These are phyloP conservation scores for Xiphophorus couchianus DNA, from an alignment of 2,113 vertebrate genomes.

Conservation along the genomic window DNA sequence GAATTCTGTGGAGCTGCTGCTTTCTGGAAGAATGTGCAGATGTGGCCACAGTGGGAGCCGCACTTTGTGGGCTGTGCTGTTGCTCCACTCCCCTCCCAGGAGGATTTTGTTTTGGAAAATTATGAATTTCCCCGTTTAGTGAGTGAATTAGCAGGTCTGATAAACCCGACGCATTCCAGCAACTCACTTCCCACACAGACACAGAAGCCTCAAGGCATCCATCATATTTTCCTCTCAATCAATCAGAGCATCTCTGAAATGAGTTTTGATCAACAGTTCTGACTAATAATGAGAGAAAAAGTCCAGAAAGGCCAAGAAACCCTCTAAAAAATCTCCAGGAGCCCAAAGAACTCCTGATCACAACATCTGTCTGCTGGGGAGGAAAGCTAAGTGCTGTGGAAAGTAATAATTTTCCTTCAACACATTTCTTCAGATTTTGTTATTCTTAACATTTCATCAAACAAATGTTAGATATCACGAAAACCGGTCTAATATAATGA, in stretches of 20 bases:
- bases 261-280: too few species aligned
- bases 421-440: too few species aligned
- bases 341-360: too few species aligned
- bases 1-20: slow-evolving; percentile 51
- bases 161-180: slow-evolving; percentile 21
- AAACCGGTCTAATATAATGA: too few species aligned
- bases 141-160: slow-evolving; percentile 9
- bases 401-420: too few species aligned
- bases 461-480: too few species aligned
- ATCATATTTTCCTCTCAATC: background rate
- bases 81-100: slow-evolving; percentile 20
- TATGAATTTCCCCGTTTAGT: slow-evolving; percentile 38
- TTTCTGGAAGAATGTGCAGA: slow-evolving; percentile 63
- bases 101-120: slow-evolving; percentile 59
- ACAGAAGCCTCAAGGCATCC: background rate
- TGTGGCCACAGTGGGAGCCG: slow-evolving; percentile 63
- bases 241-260: background rate
- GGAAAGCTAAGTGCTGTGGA: too few species aligned
- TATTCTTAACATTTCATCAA: too few species aligned
- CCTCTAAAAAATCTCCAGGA: too few species aligned
- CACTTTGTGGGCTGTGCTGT: slow-evolving; percentile 27
- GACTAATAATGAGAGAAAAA: too few species aligned
- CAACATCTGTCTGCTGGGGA: too few species aligned
- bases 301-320: too few species aligned
- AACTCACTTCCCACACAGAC: slow-evolving; percentile 10